Conservation (phyloP, 2,113 vertebrate species). For the Rhinopomastus cyanomelas region DNA sequence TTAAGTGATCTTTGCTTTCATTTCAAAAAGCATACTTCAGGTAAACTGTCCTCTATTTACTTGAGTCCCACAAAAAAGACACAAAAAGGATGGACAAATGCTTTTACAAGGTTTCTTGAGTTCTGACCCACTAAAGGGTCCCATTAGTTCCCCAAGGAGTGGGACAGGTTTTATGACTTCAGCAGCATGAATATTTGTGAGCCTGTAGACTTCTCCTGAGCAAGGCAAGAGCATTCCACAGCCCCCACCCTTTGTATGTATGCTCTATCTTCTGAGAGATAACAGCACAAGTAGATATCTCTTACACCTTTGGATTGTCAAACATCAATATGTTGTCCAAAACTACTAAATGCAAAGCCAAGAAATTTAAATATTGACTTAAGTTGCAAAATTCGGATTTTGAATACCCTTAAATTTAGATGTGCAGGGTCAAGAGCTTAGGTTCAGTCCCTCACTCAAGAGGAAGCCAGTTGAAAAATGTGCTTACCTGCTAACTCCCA, state of each 20-base stretch:
- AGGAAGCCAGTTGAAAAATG: constrained; percentile 49
- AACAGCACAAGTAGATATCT: constrained; percentile 1
- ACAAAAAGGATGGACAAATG: not conserved
- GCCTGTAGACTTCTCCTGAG: not conserved
- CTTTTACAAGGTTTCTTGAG: not conserved
- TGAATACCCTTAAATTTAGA: constrained; percentile 41
- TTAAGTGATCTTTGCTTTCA: not conserved
- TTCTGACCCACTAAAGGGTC: not conserved
- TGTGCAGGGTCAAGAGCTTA: constrained; percentile 50
- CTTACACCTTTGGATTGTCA: constrained; percentile 69
- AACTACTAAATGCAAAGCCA: constrained; percentile 14
- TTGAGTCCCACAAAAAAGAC: not conserved
- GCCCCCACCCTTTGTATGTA: not conserved
- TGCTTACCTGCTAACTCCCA: constrained; percentile 58
- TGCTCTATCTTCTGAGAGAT: constrained; percentile 54
- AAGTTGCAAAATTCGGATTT: constrained; percentile 64
- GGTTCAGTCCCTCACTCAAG: not conserved
- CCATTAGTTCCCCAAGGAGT: not conserved
- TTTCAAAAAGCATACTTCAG: not conserved
- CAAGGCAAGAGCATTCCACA: constrained; percentile 14
- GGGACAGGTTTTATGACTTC: not conserved
- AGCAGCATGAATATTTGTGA: not conserved
- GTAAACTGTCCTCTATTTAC: not conserved
- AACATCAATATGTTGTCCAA: constrained; percentile 24
- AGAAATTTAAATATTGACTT: constrained; percentile 64